A percentile compares a stretch with the other conserved stretches of the same genome.
Evolutionary conservation across 2,113 vertebrate species (phyloP).

Genomic region (Ceyx margarethae): DNA sequence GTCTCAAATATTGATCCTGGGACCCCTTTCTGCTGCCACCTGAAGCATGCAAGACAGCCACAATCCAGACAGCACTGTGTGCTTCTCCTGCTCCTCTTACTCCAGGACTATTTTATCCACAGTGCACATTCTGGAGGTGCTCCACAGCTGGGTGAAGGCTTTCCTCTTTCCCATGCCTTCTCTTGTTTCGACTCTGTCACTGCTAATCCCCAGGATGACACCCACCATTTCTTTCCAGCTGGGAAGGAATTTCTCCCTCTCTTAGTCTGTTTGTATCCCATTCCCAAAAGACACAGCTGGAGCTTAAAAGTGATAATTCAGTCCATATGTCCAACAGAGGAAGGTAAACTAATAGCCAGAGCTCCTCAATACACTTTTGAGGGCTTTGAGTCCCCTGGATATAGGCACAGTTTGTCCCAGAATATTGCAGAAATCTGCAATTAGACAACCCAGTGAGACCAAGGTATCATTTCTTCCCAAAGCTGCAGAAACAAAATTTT

Average conservation of each 20-base stretch:
- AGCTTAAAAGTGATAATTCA: not conserved
- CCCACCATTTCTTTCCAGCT: not conserved
- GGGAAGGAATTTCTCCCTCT: not conserved
- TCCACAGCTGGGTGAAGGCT: not conserved
- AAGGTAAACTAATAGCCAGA: not conserved
- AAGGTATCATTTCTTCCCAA: not conserved
- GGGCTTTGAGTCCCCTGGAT: not conserved
- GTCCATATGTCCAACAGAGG: not conserved
- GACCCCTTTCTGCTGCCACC: not conserved
- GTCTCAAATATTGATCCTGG: accelerated
- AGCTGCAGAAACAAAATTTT: slow-evolving; percentile 1
- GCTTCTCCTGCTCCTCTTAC: not conserved
- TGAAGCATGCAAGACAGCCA: not conserved
- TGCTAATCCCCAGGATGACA: not conserved
- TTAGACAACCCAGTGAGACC: not conserved
- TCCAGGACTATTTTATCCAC: not conserved
- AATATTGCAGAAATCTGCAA: not conserved
- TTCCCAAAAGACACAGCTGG: not conserved
- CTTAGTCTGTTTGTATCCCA: not conserved
- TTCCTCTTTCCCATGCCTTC: not conserved
- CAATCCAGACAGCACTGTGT: accelerated
- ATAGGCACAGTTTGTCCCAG: not conserved
- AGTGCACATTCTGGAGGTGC: not conserved
- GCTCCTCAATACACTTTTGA: not conserved
- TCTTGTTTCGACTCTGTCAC: not conserved